phyloP scores from a whole-genome alignment of 2,888 invertebrate species.

The Leptarthrus brevirostris region DNA sequence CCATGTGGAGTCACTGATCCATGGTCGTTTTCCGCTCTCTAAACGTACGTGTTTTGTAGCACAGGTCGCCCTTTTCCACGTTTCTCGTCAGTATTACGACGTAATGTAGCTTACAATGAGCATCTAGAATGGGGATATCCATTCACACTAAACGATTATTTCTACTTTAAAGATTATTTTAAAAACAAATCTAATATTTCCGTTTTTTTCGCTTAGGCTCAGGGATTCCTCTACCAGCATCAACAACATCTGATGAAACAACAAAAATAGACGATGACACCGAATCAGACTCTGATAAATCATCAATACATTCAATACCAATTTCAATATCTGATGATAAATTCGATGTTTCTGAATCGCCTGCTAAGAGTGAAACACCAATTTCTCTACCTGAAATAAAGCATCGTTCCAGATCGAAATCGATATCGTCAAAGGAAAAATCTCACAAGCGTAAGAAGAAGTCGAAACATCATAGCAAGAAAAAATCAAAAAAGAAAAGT shows the following conservation, averaged over 20 bases:
- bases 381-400: conserved; percentile 20
- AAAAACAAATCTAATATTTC: too few relatives aligned
- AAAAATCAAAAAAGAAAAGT: conserved; percentile 59
- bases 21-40: too few relatives aligned
- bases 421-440: conserved; percentile 8
- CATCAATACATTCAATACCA: conserved; percentile 65
- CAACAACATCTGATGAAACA: conserved; percentile 16
- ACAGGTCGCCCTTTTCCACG: too few relatives aligned
- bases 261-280: conserved; percentile 51
- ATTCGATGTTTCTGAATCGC: conserved; percentile 55
- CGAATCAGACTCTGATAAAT: conserved; percentile 60
- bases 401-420: conserved; percentile 50
- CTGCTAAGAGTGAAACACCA: conserved; percentile 54
- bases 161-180: too few relatives aligned
- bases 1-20: too few relatives aligned
- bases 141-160: too few relatives aligned
- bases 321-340: conserved; percentile 64
- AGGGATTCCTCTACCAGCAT: neutral
- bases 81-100: too few relatives aligned
- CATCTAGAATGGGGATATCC: too few relatives aligned
- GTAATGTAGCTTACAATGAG: too few relatives aligned
- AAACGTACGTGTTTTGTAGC: too few relatives aligned
- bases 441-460: conserved; percentile 39
- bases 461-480: conserved; percentile 56
- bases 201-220: conserved; percentile 28